Base-by-base conservation (phyloP, 2,888 invertebrate genomes). In the Torymus auratus region DNA sequence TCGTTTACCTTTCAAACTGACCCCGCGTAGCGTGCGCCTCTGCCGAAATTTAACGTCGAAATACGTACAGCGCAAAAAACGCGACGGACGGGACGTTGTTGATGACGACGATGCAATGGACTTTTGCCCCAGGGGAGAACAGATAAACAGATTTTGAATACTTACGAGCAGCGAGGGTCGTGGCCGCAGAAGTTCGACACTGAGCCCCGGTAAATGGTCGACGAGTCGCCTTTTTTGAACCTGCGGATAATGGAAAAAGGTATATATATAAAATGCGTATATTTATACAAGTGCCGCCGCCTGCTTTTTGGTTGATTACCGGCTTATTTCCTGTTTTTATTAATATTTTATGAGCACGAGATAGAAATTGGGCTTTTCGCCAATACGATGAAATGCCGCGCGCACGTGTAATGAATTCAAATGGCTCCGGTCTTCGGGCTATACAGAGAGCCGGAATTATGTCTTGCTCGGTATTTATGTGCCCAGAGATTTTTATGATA, bases 131-230 rank as follows among this genome's bases (percentile, higher is more conserved):
- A 28, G 28, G 28, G 28, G 28, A 62, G 65, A 11, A 52, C 53
- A 14, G 55, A 61, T 50, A 71, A 71, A 68, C 50, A 80, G 28
- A 62, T 67, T 52, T 41, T 28, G 52, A 52, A 69, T 85, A 91
- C 93, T 92, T 90, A 94, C 94, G 91, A 91, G 89, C 94, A 94
- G 81, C 92, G 89, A 23, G 90, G 86, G 85, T 93, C 91, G 81
- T 94, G 93, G 20, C 94, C 94, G 85, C 94, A 94, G 87, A 94
- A 94, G 87, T 94, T 93, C 0, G 94, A 92, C 83, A 94, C 92
- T 11, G 92, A 93, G 85, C 92, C 92, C 14, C 89, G 87, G 83
- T 92, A 91, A 28, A 89, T 86, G 15, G 86, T 85, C 20, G 88
- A 81, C 50, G 92, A 92, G 20, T 90, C 88, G 75, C 91, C 91